phyloP scores from a whole-genome alignment of 2,113 vertebrate genomes.

The Campylorhamphus procurvoides region DNA sequence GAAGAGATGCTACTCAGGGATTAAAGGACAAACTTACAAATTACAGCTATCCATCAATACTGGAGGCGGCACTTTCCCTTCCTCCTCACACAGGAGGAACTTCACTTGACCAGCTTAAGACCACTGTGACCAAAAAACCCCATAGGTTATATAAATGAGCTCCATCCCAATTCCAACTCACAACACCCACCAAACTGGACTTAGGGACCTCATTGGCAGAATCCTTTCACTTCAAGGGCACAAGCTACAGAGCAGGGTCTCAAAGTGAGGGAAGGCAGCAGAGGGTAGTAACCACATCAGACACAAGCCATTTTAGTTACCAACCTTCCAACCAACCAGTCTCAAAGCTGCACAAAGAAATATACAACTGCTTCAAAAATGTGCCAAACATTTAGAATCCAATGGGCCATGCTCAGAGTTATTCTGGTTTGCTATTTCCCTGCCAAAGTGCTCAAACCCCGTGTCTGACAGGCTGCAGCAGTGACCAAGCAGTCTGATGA shows the following conservation, averaged over 20 bases:
- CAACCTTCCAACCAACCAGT: not conserved
- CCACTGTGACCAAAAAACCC: not conserved
- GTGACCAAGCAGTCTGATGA: accelerated
- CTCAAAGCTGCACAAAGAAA: not conserved
- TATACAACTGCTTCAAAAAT: not conserved
- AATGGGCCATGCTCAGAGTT: not conserved
- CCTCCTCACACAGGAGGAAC: not conserved
- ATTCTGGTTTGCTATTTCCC: not conserved
- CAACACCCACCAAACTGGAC: not conserved
- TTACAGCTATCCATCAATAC: not conserved
- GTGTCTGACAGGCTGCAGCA: not conserved
- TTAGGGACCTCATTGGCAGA: not conserved
- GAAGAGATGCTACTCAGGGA: not conserved
- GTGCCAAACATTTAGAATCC: not conserved
- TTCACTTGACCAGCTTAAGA: not conserved
- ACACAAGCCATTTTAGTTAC: not conserved
- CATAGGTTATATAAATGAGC: not conserved
- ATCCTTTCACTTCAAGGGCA: not conserved
- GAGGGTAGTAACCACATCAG: not conserved
- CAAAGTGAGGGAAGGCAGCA: not conserved
- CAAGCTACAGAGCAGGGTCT: not conserved
- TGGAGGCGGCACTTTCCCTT: not conserved
- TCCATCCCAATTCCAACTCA: not conserved
- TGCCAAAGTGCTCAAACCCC: not conserved
- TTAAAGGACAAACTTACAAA: not conserved